These are phyloP conservation scores for Delichon dasypus DNA, from an alignment of 2,797 vertebrate genomes.

Conservation along the genomic window DNA sequence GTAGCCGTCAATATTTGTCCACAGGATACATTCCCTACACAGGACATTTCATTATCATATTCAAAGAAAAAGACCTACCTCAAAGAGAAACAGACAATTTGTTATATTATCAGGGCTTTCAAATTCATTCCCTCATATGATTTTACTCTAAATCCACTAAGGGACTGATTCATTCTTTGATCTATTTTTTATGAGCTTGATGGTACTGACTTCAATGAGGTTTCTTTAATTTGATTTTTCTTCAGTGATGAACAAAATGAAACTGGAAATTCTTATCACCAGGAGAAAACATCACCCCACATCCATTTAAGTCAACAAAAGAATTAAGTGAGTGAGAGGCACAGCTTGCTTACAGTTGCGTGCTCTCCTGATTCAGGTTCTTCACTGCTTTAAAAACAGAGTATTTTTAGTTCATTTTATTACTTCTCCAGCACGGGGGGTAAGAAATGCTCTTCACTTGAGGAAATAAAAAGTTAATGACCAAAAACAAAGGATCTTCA, in stretches of 20 bases:
- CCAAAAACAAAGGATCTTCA: background rate
- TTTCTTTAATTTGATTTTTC: constrained; percentile 13
- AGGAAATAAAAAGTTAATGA: background rate
- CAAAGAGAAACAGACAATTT: constrained; percentile 30
- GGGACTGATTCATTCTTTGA: constrained; percentile 24
- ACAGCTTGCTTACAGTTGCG: background rate
- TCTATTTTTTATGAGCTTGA: constrained; percentile 17
- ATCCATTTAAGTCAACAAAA: constrained; percentile 8
- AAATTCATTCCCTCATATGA: constrained; percentile 26
- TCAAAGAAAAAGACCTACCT: background rate
- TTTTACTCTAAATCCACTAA: constrained; percentile 37
- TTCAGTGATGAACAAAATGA: constrained; percentile 12
- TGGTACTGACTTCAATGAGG: constrained; percentile 1
- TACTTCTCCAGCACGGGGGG: background rate
- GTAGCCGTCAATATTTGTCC: background rate
- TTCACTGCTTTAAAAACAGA: background rate
- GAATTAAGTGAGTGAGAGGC: background rate
- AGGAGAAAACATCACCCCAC: background rate
- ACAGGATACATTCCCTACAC: background rate
- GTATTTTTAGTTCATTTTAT: background rate
- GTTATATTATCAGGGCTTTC: constrained; percentile 44
- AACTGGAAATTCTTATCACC: constrained; percentile 15
- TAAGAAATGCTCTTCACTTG: background rate
- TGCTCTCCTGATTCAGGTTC: background rate
- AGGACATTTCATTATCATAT: background rate